Conservation (phyloP, 2,888 invertebrate species). For the Sipunculus nudus region DNA sequence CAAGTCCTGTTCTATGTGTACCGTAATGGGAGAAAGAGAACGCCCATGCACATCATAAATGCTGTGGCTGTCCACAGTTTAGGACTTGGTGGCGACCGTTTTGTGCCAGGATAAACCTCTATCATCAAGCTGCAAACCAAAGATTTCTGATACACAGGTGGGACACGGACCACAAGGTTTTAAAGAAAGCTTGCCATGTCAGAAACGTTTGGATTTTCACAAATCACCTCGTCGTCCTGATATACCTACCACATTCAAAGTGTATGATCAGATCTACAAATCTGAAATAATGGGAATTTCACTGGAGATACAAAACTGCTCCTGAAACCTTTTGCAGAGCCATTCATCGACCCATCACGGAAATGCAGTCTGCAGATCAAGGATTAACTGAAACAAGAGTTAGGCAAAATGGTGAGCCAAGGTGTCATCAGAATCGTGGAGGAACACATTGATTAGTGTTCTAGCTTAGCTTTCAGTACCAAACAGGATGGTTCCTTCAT, state of each 20-base stretch:
- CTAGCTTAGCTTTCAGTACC: too few relatives aligned
- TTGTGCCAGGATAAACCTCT: conserved; percentile 3
- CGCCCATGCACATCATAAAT: conserved; percentile 2
- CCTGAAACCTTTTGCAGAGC: too few relatives aligned
- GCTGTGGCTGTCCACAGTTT: conserved; percentile 3
- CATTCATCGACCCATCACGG: too few relatives aligned
- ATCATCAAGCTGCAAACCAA: too few relatives aligned
- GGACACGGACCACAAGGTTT: conserved; percentile 11
- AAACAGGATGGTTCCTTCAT: too few relatives aligned
- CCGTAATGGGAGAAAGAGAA: background rate
- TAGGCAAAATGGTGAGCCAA: too few relatives aligned
- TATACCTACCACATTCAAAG: background rate
- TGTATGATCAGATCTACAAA: background rate
- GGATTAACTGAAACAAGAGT: too few relatives aligned
- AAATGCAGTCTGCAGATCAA: too few relatives aligned
- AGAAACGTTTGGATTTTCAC: background rate
- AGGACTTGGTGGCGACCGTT: conserved; percentile 9
- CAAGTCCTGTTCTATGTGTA: background rate
- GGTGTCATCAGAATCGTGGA: too few relatives aligned
- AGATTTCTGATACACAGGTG: too few relatives aligned
- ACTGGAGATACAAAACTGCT: too few relatives aligned
- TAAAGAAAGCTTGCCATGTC: conserved; percentile 5
- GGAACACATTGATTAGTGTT: too few relatives aligned
- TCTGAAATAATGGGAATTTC: background rate
- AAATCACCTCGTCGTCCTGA: conserved; percentile 5